These are phyloP conservation scores for Hesperia comma DNA, from an alignment of 2,888 invertebrate species.

Conservation along the genomic window DNA sequence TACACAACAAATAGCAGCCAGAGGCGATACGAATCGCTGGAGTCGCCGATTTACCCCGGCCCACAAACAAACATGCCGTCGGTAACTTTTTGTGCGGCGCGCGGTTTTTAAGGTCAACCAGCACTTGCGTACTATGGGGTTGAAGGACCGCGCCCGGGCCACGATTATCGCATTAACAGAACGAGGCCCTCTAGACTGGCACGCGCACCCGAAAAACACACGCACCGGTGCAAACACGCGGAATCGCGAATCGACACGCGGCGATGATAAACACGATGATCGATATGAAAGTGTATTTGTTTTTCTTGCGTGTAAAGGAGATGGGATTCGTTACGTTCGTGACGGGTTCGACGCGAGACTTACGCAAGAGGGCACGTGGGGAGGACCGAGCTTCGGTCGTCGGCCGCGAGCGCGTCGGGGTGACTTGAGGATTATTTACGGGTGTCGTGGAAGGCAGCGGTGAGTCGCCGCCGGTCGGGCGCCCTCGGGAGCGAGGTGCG, in stretches of 20 bases:
- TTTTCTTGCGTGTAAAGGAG: conserved; percentile 75
- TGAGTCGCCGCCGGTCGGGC: conserved; percentile 74
- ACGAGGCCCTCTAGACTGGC: conserved; percentile 52
- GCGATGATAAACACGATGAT: conserved; percentile 69
- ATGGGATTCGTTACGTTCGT: conserved; percentile 64
- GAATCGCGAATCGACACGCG: conserved; percentile 47
- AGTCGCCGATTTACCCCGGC: conserved; percentile 9
- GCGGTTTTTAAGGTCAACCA: conserved; percentile 72
- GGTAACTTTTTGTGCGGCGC: conserved; percentile 48
- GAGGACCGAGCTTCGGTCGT: conserved; percentile 35
- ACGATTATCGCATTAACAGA: conserved; percentile 60
- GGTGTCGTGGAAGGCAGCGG: conserved; percentile 60
- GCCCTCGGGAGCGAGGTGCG: conserved; percentile 70
- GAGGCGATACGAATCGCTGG: neutral
- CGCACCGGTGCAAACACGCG: conserved; percentile 53
- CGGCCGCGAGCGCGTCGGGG: conserved; percentile 38
- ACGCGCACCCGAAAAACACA: conserved; percentile 51
- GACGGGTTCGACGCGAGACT: conserved; percentile 60
- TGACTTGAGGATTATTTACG: conserved; percentile 43
- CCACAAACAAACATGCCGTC: conserved; percentile 55
- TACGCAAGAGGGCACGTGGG: conserved; percentile 77
- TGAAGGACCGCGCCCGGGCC: conserved; percentile 72
- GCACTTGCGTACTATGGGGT: conserved; percentile 68
- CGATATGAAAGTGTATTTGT: conserved; percentile 70
- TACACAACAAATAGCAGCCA: conserved; percentile 2